These are phyloP conservation scores for Scaptomyza graminum DNA, from an alignment of 1,140 invertebrate species.

Conservation along the genomic window DNA sequence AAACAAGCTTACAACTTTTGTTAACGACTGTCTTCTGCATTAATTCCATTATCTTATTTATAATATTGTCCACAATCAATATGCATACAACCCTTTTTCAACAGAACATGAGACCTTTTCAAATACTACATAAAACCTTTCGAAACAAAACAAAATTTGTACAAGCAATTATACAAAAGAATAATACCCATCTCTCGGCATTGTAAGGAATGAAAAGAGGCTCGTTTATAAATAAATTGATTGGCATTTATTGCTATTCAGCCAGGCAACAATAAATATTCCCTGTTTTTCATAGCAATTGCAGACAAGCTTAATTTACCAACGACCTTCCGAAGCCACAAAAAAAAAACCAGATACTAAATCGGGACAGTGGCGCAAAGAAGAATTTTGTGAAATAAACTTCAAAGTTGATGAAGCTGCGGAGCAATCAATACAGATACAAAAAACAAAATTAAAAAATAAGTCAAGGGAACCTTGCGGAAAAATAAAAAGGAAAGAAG, in stretches of 20 bases:
- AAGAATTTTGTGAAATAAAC: constrained; percentile 27
- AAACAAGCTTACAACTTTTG: not conserved
- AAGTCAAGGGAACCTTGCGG: constrained; percentile 10
- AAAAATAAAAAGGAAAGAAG: constrained; percentile 29
- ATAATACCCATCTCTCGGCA: not conserved
- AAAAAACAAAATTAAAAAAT: constrained; percentile 47
- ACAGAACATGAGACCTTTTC: not conserved
- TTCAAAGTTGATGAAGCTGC: constrained; percentile 57
- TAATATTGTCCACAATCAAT: not conserved
- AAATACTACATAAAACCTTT: too few relatives aligned
- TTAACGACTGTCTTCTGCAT: not conserved
- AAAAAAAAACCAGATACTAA: constrained; percentile 21
- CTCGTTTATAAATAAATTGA: constrained; percentile 17
- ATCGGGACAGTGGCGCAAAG: constrained; percentile 18
- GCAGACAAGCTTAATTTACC: constrained; percentile 19
- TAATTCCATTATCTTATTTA: not conserved
- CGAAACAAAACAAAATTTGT: not conserved
- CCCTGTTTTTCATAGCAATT: constrained; percentile 25
- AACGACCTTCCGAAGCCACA: constrained; percentile 20
- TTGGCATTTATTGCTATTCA: constrained; percentile 16
- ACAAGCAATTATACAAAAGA: constrained; percentile 5
- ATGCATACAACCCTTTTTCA: not conserved
- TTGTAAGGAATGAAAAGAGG: constrained; percentile 2
- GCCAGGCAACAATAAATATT: constrained; percentile 21
- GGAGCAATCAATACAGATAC: constrained; percentile 47